Conservation (phyloP, 2,888 invertebrate species). For the Deilephila elpenor region DNA sequence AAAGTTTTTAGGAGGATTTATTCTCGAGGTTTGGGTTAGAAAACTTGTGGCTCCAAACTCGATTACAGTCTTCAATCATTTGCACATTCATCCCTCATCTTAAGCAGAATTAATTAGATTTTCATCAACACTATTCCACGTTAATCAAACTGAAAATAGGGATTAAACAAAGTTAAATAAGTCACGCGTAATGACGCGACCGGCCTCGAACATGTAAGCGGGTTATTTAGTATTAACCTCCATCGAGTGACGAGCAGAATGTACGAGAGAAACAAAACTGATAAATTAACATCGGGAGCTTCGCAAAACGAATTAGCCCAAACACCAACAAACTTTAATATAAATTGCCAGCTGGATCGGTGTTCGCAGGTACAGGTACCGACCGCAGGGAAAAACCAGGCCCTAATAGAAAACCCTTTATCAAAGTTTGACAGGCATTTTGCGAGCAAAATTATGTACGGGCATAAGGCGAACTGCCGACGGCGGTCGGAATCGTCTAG, state of each 20-base stretch:
- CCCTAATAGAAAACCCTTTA: conserved; percentile 45
- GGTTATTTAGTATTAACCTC: background rate
- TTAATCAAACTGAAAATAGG: conserved; percentile 1
- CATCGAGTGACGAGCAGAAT: background rate
- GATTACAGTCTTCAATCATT: background rate
- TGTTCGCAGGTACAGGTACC: background rate
- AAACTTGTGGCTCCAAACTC: background rate
- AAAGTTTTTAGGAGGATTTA: background rate
- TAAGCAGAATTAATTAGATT: background rate
- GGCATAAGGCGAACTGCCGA: background rate
- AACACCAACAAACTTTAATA: conserved; percentile 1
- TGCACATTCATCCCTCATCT: background rate
- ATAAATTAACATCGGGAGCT: background rate
- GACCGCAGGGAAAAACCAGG: conserved; percentile 33
- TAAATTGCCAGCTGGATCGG: conserved; percentile 5
- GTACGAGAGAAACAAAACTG: conserved; percentile 10
- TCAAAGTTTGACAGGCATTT: conserved; percentile 47
- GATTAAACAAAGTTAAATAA: background rate
- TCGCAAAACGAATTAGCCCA: conserved; percentile 12
- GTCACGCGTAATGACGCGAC: background rate
- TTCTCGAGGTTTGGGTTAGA: background rate
- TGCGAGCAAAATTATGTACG: conserved; percentile 30
- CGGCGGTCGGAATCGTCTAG: background rate
- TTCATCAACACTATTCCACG: background rate
- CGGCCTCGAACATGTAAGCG: background rate